Conservation (phyloP, 2,797 vertebrate species). For the Pseudomugil gertrudae region DNA sequence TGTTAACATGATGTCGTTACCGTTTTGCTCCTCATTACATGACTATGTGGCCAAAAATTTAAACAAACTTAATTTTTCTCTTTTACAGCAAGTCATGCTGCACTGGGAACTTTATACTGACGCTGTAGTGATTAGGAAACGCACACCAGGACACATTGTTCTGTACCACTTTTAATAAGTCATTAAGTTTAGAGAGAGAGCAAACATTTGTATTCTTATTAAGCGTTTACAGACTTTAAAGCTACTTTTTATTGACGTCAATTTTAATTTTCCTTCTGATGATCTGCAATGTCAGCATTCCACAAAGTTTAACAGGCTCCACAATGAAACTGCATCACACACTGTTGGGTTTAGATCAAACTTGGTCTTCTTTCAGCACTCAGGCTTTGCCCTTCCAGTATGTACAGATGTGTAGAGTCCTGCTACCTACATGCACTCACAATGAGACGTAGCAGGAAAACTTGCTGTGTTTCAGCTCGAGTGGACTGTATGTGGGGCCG, state of each 20-base stretch:
- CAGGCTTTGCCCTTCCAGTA: not conserved
- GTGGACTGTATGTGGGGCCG: conserved; percentile 42
- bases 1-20: conserved; percentile 1
- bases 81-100: not conserved
- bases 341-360: conserved; percentile 30
- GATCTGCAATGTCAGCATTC: conserved; percentile 1
- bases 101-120: conserved; percentile 2
- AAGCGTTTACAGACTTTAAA: not conserved
- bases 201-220: not conserved
- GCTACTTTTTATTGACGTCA: not conserved
- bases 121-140: not conserved
- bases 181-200: not conserved
- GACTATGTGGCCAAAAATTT: not conserved
- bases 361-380: conserved; percentile 1
- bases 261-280: not conserved
- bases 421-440: conserved; percentile 22
- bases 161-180: not conserved
- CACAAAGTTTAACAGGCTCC: conserved; percentile 3
- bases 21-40: not conserved
- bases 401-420: not conserved
- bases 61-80: conserved; percentile 3
- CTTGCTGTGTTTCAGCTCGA: conserved; percentile 71
- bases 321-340: not conserved
- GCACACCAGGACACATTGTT: not conserved
- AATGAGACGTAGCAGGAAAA: conserved; percentile 48